Evolutionary conservation across 2,888 invertebrate species (phyloP).

Genomic region (Cephonodes hylas): DNA sequence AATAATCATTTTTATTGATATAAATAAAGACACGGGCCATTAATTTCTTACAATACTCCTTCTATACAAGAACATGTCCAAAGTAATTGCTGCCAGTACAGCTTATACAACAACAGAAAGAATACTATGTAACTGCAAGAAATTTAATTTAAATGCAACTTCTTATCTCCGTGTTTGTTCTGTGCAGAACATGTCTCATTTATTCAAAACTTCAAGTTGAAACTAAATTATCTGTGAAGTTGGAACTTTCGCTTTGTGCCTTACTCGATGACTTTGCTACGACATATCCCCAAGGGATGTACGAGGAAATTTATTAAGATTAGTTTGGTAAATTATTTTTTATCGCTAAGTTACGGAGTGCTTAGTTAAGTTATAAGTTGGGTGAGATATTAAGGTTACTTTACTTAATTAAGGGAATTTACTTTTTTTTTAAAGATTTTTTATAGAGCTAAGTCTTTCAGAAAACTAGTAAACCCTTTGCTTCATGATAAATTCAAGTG

Average conservation of each 20-base stretch:
- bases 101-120: not conserved
- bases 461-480: too few relatives aligned
- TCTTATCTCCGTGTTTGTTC: not conserved
- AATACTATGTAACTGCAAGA: not conserved
- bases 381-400: too few relatives aligned
- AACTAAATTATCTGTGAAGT: not conserved
- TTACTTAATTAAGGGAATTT: too few relatives aligned
- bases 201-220: not conserved
- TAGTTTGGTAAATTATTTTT: slow-evolving; percentile 31
- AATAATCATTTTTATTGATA: too few relatives aligned
- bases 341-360: slow-evolving; percentile 20
- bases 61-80: too few relatives aligned
- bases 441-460: too few relatives aligned
- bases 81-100: too few relatives aligned
- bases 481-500: too few relatives aligned
- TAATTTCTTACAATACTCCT: too few relatives aligned
- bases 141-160: not conserved
- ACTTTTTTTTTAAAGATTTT: too few relatives aligned
- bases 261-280: not conserved
- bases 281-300: slow-evolving; percentile 22
- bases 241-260: not conserved
- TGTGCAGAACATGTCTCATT: not conserved
- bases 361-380: not conserved
- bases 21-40: too few relatives aligned
- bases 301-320: slow-evolving; percentile 37